Percentiles rank a stretch among this genome's conserved stretches.
These are phyloP conservation scores for Muricea muricata DNA, from an alignment of 92 coral and sea anemone genomes.

Conservation along the genomic window DNA sequence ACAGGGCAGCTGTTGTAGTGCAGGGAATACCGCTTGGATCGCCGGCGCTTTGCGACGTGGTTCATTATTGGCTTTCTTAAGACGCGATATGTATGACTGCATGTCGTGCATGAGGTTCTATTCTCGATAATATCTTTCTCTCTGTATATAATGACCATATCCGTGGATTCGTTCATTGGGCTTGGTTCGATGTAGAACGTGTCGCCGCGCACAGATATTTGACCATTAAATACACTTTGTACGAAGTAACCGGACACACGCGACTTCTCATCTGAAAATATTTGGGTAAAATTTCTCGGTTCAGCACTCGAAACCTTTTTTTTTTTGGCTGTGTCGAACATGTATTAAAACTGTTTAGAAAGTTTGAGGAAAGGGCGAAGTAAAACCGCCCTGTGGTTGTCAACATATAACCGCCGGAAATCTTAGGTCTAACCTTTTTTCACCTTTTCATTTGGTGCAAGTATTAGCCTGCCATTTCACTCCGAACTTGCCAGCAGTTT, in stretches of 20 bases:
- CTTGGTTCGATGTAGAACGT: slow-evolving; percentile 21
- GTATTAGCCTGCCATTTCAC: too few species aligned
- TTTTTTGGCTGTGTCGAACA: too few species aligned
- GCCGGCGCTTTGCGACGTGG: neutral
- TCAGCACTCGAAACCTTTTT: too few species aligned
- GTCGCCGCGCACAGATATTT: slow-evolving; percentile 52
- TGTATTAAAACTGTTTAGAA: too few species aligned
- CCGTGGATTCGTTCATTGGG: neutral
- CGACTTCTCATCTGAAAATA: slow-evolving; percentile 71
- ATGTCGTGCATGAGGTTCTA: neutral
- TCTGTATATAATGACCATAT: slow-evolving; percentile 7
- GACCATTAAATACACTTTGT: slow-evolving; percentile 78
- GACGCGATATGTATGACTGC: neutral
- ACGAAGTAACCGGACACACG: slow-evolving; percentile 72
- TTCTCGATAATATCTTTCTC: slow-evolving; percentile 3
- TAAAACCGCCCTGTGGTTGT: too few species aligned
- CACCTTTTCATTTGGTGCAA: too few species aligned
- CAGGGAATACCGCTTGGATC: neutral
- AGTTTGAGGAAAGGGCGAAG: too few species aligned
- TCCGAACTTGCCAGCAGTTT: too few species aligned
- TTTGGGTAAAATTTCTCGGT: neutral
- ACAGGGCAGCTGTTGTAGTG: slow-evolving; percentile 76
- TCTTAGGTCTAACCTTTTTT: too few species aligned
- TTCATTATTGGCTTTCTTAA: neutral
- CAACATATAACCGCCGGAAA: too few species aligned